Conservation (phyloP, 1,140 invertebrate genomes). For the Zophobas morio region DNA sequence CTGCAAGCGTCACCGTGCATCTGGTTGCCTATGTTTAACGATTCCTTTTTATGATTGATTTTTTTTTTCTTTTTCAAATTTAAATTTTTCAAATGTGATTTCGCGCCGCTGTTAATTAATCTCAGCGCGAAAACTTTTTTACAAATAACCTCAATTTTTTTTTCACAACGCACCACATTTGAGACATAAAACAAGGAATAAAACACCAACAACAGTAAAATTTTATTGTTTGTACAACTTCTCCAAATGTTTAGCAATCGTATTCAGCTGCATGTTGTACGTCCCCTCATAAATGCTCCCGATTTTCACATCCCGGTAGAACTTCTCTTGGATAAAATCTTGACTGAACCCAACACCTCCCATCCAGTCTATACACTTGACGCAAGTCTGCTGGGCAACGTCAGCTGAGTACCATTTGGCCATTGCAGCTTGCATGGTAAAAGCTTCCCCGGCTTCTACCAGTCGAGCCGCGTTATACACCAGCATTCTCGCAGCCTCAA, state of each 20-base stretch:
- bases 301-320: constrained; percentile 95
- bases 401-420: constrained; percentile 91
- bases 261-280: constrained; percentile 97
- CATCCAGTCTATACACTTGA: constrained; percentile 97
- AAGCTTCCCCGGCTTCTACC: constrained; percentile 85
- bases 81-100: too few relatives aligned
- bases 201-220: too few relatives aligned
- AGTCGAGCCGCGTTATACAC: constrained; percentile 95
- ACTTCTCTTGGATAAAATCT: constrained; percentile 97
- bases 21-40: too few relatives aligned
- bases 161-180: too few relatives aligned
- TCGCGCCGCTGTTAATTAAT: too few relatives aligned
- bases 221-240: constrained; percentile 74
- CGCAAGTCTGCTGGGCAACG: constrained; percentile 80
- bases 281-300: constrained; percentile 98
- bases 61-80: too few relatives aligned
- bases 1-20: too few relatives aligned
- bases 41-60: too few relatives aligned
- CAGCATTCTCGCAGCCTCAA: constrained; percentile 90
- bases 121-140: too few relatives aligned
- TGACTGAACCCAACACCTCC: constrained; percentile 97
- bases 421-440: constrained; percentile 95
- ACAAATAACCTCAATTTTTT: too few relatives aligned
- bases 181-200: too few relatives aligned
- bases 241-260: constrained; percentile 91